Percentiles rank a stretch among this genome's conserved stretches.
Evolutionary conservation across 2,888 invertebrate genomes (phyloP).

Genomic region (Notocelia uddmanniana): DNA sequence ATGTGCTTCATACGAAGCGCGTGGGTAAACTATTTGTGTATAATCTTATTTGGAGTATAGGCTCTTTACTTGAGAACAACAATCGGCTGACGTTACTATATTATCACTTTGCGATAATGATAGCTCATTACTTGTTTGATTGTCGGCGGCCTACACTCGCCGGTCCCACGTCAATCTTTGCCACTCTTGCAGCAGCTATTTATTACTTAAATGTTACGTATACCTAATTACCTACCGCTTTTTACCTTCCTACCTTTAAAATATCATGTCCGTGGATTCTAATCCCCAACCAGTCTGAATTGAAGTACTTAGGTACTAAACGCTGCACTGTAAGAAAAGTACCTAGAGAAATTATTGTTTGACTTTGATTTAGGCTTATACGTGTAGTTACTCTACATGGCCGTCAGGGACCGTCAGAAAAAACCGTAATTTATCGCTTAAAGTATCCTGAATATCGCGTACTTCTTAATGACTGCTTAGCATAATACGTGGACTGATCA

Average conservation of each 20-base stretch:
- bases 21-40: slow-evolving; percentile 60
- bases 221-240: too few relatives aligned
- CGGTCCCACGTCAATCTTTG: slow-evolving; percentile 9
- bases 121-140: slow-evolving; percentile 47
- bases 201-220: neutral
- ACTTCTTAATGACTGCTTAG: too few relatives aligned
- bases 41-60: slow-evolving; percentile 53
- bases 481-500: too few relatives aligned
- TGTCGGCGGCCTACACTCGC: neutral
- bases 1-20: slow-evolving; percentile 62
- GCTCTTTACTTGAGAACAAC: slow-evolving; percentile 63
- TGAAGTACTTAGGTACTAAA: neutral
- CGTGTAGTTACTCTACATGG: too few relatives aligned
- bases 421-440: neutral
- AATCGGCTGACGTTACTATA: slow-evolving; percentile 59
- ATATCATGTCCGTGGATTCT: too few relatives aligned
- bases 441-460: too few relatives aligned
- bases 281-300: neutral
- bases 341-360: neutral
- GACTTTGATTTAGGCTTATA: neutral
- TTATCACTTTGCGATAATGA: slow-evolving; percentile 63
- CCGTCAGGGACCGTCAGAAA: neutral
- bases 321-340: neutral
- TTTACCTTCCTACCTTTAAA: too few relatives aligned
- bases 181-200: slow-evolving; percentile 10